Evolutionary conservation across 1,140 invertebrate species (phyloP), one percentile per base, ranked within the genome.

Genomic region (Dolichoris vasculosae): DNA sequence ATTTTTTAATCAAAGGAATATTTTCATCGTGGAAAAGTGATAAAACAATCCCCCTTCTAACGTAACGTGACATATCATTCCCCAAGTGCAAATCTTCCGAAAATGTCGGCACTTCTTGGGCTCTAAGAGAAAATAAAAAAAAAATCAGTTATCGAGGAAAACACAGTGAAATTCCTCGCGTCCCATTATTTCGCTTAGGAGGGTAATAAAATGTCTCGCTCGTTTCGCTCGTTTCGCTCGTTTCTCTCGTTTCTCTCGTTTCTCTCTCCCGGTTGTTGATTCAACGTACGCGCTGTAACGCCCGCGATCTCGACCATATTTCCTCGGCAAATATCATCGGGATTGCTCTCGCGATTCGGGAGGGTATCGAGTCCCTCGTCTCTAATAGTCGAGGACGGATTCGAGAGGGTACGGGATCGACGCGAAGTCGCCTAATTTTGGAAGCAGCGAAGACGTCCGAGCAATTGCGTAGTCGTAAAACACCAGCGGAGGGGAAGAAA

Each of bases 181-280:
- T 48, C 73, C 59, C 75, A 40, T 83, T 83, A 83, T 73, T 83
- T 84, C 73, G 79, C 88, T 85, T 82, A 77, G 67, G 46, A 67
- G 30, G 71, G 55, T 55, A 82, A 86, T 88, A 77, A 76, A 85
- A 85, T 38, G 43, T n/a, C 79, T 55, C 32, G 38, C 63, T 84
- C 46, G 38, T 43, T 82, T 38, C 67, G 48, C 6, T 64, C n/a
- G 43, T n/a, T 75, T 55, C 32, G 38, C 63, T 84, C 46, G 38
- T 43, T 82, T 38, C 67, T 38, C 6, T 64, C n/a, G 43, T n/a
- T 75, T 55, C 32, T 30, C 63, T 84, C 46, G 38, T 43, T 82
- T 38, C 67, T 38, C 6, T 64, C 71, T 51, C 64, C 38, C 26
- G 69, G 59, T 63, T 79, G 73, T 79, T 55, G 51, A 77, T 86